Evolutionary conservation across 2,888 invertebrate species (phyloP).

Genomic region (Saturnia japonica): DNA sequence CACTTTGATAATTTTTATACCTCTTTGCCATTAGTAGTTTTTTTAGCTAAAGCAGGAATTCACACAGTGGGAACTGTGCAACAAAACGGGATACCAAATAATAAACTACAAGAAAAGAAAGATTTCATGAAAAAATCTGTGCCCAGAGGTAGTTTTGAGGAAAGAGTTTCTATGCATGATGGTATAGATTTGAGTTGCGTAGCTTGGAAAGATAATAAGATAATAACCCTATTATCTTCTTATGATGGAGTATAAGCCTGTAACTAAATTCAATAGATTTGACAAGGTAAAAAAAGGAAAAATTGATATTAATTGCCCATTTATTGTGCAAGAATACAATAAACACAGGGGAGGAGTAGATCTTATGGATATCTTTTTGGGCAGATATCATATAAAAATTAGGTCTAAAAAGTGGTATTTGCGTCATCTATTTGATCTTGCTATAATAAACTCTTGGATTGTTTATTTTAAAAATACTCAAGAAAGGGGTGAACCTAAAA

Average conservation of each 20-base stretch:
- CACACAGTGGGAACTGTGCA: slow-evolving; percentile 44
- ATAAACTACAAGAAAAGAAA: slow-evolving; percentile 45
- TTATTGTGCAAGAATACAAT: slow-evolving; percentile 49
- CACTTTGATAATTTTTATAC: slow-evolving; percentile 46
- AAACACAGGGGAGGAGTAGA: slow-evolving; percentile 53
- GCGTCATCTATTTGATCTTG: slow-evolving; percentile 44
- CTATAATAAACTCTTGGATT: slow-evolving; percentile 46
- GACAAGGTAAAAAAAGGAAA: slow-evolving; percentile 41
- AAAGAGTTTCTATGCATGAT: slow-evolving; percentile 41
- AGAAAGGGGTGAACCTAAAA: slow-evolving; percentile 44
- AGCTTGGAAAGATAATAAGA: slow-evolving; percentile 47
- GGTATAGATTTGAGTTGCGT: slow-evolving; percentile 42
- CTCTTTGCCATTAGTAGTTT: slow-evolving; percentile 38
- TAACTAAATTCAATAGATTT: slow-evolving; percentile 37
- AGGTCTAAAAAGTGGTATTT: slow-evolving; percentile 52
- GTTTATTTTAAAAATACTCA: slow-evolving; percentile 40
- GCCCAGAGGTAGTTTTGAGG: slow-evolving; percentile 45
- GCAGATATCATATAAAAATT: slow-evolving; percentile 41
- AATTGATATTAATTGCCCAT: slow-evolving; percentile 48
- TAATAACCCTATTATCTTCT: slow-evolving; percentile 42
- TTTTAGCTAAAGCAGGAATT: slow-evolving; percentile 42
- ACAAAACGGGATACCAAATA: slow-evolving; percentile 45
- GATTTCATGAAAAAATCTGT: slow-evolving; percentile 43
- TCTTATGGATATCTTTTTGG: slow-evolving; percentile 48
- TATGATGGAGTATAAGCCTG: slow-evolving; percentile 41